A percentile compares a stretch with the other conserved stretches of the same genome.
These are phyloP conservation scores for Calameuta idolon DNA, from an alignment of 2,888 invertebrate genomes.

Conservation along the genomic window DNA sequence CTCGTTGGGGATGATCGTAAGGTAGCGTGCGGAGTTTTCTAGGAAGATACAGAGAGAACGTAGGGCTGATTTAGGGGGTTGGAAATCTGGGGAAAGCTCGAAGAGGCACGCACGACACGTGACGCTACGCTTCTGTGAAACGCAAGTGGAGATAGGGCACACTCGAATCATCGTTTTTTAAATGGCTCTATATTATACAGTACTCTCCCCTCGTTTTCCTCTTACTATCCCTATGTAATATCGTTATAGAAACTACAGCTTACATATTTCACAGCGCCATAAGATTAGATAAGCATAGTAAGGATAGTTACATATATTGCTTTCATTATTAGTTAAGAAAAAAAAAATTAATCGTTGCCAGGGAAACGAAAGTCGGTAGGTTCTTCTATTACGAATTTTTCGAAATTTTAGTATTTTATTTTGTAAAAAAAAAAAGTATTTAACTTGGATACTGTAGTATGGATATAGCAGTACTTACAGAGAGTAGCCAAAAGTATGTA, in stretches of 20 bases:
- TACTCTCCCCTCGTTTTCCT: background rate
- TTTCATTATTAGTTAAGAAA: no score
- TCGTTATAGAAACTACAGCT: background rate
- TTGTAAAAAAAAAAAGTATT: no score
- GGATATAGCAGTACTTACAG: no score
- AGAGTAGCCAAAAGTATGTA: no score
- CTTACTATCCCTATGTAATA: background rate
- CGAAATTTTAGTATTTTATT: no score
- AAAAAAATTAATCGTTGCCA: background rate
- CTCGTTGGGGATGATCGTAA: conserved; percentile 1
- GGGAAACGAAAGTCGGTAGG: background rate
- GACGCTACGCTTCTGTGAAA: conserved; percentile 48
- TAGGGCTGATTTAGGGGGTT: conserved; percentile 32
- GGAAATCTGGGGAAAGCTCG: conserved; percentile 59
- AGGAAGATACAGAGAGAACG: conserved; percentile 25
- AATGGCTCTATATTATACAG: conserved; percentile 21
- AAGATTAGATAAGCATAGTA: background rate
- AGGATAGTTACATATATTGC: background rate
- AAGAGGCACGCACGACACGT: conserved; percentile 63
- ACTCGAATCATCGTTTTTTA: conserved; percentile 58
- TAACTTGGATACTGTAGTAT: no score
- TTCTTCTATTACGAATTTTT: background rate
- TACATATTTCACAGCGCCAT: background rate
- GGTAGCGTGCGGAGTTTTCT: conserved; percentile 1
- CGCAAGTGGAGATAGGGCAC: conserved; percentile 54